Conservation (phyloP, 2,113 vertebrate species). For the Amphiprion percula region DNA sequence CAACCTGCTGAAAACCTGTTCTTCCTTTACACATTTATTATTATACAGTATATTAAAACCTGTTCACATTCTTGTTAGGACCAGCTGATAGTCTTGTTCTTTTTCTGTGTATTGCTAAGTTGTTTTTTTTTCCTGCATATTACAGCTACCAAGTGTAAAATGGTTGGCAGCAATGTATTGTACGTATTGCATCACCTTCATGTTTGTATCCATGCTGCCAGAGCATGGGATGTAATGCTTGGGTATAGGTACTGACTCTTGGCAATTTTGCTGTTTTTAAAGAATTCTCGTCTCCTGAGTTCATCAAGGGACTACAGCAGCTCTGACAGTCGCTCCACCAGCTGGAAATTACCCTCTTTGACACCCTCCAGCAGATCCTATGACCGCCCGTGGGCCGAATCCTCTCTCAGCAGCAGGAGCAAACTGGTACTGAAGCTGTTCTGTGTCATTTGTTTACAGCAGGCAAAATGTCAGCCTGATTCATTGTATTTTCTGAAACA, state of each 20-base stretch:
- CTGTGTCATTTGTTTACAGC: conserved; percentile 3
- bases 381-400: conserved; percentile 84
- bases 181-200: background rate
- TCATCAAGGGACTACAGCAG: conserved; percentile 86
- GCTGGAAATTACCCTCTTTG: conserved; percentile 86
- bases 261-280: conserved; percentile 10
- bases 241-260: background rate
- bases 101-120: background rate
- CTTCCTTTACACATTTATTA: background rate
- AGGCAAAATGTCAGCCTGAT: conserved; percentile 5
- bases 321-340: conserved; percentile 81
- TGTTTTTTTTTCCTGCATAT: background rate
- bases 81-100: background rate
- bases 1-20: background rate
- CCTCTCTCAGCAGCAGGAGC: conserved; percentile 84
- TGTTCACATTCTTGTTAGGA: background rate
- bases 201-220: background rate
- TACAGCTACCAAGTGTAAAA: background rate
- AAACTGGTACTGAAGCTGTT: conserved; percentile 84
- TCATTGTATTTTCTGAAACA: background rate
- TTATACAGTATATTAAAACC: background rate
- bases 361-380: conserved; percentile 79
- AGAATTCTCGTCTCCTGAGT: conserved; percentile 84
- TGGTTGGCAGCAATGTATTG: background rate
- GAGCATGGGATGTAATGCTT: background rate